A percentile compares a stretch with the other conserved stretches of the same genome.
These are phyloP conservation scores for Chrysolina haemoptera DNA, from an alignment of 2,888 invertebrate species.

Conservation along the genomic window DNA sequence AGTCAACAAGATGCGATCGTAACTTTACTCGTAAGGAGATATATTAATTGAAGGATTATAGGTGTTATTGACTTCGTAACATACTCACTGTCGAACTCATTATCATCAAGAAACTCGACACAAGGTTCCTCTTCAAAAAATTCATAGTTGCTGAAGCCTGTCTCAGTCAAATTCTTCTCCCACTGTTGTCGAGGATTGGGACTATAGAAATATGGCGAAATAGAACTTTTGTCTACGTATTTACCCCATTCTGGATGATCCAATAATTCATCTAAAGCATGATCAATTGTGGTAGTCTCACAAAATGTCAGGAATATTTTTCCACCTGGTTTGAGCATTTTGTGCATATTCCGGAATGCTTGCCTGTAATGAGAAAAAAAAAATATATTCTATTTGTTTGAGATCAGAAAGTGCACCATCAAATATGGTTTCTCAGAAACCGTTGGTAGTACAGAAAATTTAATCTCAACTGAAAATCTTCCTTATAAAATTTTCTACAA, in stretches of 20 bases:
- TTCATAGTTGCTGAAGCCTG: constrained; percentile 20
- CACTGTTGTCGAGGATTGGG: constrained; percentile 5
- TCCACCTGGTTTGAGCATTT: constrained; percentile 17
- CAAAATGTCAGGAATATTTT: constrained; percentile 5
- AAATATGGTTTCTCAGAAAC: too few species aligned
- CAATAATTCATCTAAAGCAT: not conserved
- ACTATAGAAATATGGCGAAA: constrained; percentile 23
- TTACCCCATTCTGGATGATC: constrained; percentile 17
- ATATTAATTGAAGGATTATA: not conserved
- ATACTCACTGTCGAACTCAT: constrained; percentile 8
- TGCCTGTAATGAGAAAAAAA: constrained; percentile 5
- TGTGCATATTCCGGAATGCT: constrained; percentile 14
- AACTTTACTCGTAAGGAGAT: too few species aligned
- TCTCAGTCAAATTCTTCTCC: constrained; percentile 12
- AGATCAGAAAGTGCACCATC: too few species aligned
- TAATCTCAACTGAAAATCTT: too few species aligned
- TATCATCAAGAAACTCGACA: not conserved
- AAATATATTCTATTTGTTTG: too few species aligned
- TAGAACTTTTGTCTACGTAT: not conserved
- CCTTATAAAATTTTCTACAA: too few species aligned
- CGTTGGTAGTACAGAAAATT: too few species aligned
- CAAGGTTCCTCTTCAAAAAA: not conserved
- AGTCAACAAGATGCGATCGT: too few species aligned
- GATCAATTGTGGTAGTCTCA: not conserved
- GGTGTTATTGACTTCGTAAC: not conserved